Conservation (phyloP, 1,140 invertebrate species). For the Campoletis sonorensis region DNA sequence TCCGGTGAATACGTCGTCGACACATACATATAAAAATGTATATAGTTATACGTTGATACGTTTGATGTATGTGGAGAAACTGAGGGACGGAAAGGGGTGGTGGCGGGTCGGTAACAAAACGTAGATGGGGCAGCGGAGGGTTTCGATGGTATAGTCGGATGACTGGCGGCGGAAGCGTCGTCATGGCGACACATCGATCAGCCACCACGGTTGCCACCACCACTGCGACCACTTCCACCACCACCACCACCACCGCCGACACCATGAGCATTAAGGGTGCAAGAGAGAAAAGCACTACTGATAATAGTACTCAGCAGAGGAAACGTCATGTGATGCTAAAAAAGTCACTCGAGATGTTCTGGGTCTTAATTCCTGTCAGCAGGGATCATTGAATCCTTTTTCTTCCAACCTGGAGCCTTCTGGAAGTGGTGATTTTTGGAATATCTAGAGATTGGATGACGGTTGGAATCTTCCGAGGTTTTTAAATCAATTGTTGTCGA, state of each 20-base stretch:
- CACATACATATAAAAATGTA: too few species aligned
- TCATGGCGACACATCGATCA: constrained; percentile 78
- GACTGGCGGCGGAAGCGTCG: constrained; percentile 77
- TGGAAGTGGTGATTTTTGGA: too few species aligned
- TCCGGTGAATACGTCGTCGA: neutral
- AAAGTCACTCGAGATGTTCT: constrained; percentile 16
- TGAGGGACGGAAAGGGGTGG: constrained; percentile 61
- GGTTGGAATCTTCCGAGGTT: too few species aligned
- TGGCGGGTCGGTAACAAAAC: constrained; percentile 71
- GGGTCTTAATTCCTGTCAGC: neutral
- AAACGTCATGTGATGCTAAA: neutral
- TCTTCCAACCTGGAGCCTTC: too few species aligned
- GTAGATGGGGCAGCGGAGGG: constrained; percentile 63
- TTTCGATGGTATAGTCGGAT: constrained; percentile 68
- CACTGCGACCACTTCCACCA: constrained; percentile 44
- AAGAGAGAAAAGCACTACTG: constrained; percentile 11
- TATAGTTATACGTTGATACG: neutral
- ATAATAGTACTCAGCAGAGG: constrained; percentile 16
- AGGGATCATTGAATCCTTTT: neutral
- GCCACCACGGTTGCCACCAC: constrained; percentile 66
- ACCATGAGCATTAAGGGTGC: constrained; percentile 21
- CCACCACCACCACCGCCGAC: constrained; percentile 33
- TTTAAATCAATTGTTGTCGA: too few species aligned
- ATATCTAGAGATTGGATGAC: too few species aligned
- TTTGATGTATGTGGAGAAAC: constrained; percentile 41